A percentile compares a stretch with the other conserved stretches of the same genome.
Conservation (phyloP, 2,113 vertebrate genomes). For the Nettapus auritus region DNA sequence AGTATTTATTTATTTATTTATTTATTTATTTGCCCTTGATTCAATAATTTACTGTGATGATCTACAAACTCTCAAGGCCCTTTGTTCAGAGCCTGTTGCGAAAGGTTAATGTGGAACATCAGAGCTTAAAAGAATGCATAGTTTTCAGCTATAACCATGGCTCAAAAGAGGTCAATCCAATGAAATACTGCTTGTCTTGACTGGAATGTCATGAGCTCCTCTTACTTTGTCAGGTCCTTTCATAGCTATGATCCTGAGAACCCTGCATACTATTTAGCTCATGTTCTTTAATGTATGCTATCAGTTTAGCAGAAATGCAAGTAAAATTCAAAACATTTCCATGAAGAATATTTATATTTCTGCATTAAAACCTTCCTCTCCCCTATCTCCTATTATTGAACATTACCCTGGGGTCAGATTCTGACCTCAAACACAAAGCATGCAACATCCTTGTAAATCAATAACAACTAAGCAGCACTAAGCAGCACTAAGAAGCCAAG, state of each 20-base stretch:
- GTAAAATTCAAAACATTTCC: neutral
- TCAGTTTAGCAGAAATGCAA: neutral
- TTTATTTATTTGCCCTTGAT: neutral
- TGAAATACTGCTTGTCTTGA: constrained; percentile 39
- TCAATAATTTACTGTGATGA: neutral
- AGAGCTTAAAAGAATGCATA: constrained; percentile 26
- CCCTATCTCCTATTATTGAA: neutral
- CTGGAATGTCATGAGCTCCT: neutral
- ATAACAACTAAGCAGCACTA: neutral
- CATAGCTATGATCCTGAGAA: neutral
- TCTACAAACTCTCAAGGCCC: constrained; percentile 12
- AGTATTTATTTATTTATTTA: neutral
- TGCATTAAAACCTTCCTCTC: neutral
- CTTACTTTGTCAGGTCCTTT: constrained; percentile 27
- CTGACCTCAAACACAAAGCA: constrained; percentile 14
- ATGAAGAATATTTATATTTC: neutral
- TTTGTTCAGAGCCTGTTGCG: constrained; percentile 28
- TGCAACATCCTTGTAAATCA: constrained; percentile 15
- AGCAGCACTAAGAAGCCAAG: neutral
- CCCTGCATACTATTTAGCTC: neutral
- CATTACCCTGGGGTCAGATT: constrained; percentile 8
- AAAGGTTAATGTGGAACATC: constrained; percentile 44
- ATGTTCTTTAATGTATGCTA: neutral
- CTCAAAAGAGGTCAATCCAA: constrained; percentile 41
- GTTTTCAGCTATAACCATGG: neutral